Base-by-base conservation (phyloP, 1,140 invertebrate genomes). In the Asbolus verrucosus region DNA sequence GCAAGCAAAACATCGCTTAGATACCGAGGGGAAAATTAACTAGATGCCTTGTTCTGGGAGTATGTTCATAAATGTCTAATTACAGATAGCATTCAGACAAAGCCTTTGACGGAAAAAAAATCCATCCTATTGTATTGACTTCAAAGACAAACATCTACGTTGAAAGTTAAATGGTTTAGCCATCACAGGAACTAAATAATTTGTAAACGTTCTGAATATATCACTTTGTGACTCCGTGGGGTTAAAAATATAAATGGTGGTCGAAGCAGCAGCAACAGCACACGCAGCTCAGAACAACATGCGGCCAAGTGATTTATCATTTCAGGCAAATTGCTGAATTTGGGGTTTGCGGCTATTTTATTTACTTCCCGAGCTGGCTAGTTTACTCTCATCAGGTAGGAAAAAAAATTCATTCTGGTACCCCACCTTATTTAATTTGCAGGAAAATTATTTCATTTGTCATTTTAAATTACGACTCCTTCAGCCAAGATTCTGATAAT, bases 301-400 rank as follows among this genome's bases (percentile, higher is more conserved):
- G 70, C 73, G 69, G 71, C 75, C 65, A 39, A 62, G 73, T 76
- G 75, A 76, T 76, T 76, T 76, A 76, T 76, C 75, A 76, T 74
- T 69, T 66, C 18, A 65, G 67, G 73, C 75, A 76, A 76, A 76
- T 76, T 74, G 75, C 75, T 76, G 73, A 74, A 74, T 76, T 76
- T 71, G 60, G 70, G 70, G 65, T 72, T 76, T 72, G 72, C 70
- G 65, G 75, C 65, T 69, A 60, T 76, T 74, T 76, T 76, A 74
- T 76, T 73, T 76, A 76, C 72, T 70, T 54, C 19, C 11, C 41
- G 38, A 16, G 19, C 14, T 9, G 46, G 21, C 46, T 54, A 54
- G 46, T 54, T 54, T 24, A 54, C 46, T 54, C 46, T 54, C 46
- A 54, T 54, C 19, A 54, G 46, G 46, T 54, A 54, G 46, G 19